phyloP scores from a whole-genome alignment of 2,888 invertebrate genomes.

The Drosophila greeni region DNA sequence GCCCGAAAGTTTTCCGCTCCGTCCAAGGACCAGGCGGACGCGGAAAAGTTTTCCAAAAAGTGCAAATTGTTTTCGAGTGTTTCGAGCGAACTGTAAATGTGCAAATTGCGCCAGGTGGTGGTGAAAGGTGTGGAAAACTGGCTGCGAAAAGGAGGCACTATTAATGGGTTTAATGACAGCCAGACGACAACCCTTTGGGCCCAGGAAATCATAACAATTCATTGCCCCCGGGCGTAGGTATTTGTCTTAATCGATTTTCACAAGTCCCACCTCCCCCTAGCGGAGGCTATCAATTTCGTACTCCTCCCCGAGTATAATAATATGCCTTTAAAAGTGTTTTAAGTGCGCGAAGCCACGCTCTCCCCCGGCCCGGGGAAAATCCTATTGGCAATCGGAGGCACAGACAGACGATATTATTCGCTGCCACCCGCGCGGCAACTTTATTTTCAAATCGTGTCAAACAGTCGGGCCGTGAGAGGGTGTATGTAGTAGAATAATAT shows the following conservation, averaged over 20 bases:
- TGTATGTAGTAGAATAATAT: conserved; percentile 44
- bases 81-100: conserved; percentile 39
- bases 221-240: conserved; percentile 31
- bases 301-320: conserved; percentile 15
- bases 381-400: conserved; percentile 12
- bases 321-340: conserved; percentile 50
- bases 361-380: conserved; percentile 1
- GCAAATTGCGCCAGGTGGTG: conserved; percentile 35
- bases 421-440: conserved; percentile 45
- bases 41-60: conserved; percentile 48
- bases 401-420: conserved; percentile 50
- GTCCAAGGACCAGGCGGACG: conserved; percentile 2
- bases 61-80: conserved; percentile 66
- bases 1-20: conserved; percentile 27
- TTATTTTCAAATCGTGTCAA: conserved; percentile 65
- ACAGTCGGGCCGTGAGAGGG: conserved; percentile 35
- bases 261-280: conserved; percentile 7
- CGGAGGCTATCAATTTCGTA: conserved; percentile 37
- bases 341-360: conserved; percentile 55
- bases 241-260: conserved; percentile 44
- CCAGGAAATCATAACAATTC: conserved; percentile 37
- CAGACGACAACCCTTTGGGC: conserved; percentile 7
- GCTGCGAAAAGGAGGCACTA: not conserved
- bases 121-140: conserved; percentile 27
- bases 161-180: conserved; percentile 32